phyloP scores from a whole-genome alignment of 2,797 vertebrate species.

The Acrossocheilus fasciatus region DNA sequence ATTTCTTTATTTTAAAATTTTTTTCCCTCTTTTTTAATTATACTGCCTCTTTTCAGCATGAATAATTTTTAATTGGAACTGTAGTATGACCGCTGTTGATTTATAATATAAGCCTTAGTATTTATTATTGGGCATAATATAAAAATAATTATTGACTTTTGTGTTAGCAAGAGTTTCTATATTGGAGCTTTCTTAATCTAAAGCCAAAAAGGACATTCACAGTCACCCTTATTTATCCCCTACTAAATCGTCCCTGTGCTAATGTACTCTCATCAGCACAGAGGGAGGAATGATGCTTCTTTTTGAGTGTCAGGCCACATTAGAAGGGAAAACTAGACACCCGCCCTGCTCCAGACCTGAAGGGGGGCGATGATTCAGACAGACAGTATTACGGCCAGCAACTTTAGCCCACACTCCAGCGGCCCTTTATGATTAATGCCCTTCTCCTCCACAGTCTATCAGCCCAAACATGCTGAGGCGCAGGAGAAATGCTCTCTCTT shows the following conservation, averaged over 20 bases:
- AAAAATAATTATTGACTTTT: not conserved
- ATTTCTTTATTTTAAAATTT: accelerated
- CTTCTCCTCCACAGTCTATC: conserved; percentile 53
- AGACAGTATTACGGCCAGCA: conserved; percentile 44
- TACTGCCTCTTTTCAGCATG: conserved; percentile 2
- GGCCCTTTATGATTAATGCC: conserved; percentile 58
- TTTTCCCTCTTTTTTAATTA: not conserved
- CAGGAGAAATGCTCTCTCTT: conserved; percentile 33
- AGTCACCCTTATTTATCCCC: not conserved
- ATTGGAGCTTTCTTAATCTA: not conserved
- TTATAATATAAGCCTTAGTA: not conserved
- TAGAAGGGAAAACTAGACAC: conserved; percentile 43
- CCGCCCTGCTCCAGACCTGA: conserved; percentile 13
- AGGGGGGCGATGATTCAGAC: conserved; percentile 51
- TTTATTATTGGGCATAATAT: not conserved
- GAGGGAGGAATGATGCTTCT: conserved; percentile 30
- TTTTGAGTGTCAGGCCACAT: conserved; percentile 36
- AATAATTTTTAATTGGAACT: conserved; percentile 11
- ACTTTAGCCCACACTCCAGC: conserved; percentile 50
- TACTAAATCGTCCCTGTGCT: not conserved
- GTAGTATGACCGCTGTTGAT: not conserved
- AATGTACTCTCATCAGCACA: conserved; percentile 27
- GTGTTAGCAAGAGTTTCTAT: not conserved
- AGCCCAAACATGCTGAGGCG: conserved; percentile 58
- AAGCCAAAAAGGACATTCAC: not conserved